Conservation (phyloP, 2,113 vertebrate genomes). For the Campylomormyrus tamandua region DNA sequence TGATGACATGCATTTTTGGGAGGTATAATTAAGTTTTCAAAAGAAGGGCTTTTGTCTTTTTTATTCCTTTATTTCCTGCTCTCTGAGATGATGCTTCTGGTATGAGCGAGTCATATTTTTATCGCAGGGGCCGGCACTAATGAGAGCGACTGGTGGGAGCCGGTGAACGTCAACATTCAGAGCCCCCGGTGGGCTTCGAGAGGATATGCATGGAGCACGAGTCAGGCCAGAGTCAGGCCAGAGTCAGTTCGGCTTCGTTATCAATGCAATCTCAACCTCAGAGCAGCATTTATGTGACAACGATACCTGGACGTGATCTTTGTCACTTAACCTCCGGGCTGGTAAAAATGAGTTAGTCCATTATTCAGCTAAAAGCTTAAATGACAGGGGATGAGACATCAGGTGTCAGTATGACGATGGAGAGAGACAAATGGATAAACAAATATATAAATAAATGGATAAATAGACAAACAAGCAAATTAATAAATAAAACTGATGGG, state of each 20-base stretch:
- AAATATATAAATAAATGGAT: too few species aligned
- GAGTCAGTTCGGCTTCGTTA: not conserved
- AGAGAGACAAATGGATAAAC: not conserved
- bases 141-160: not conserved
- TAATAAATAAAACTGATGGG: not conserved
- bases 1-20: conserved; percentile 38
- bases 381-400: not conserved
- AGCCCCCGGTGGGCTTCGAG: not conserved
- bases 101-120: not conserved
- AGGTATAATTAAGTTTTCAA: conserved; percentile 49
- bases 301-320: not conserved
- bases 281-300: not conserved
- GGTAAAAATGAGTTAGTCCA: not conserved
- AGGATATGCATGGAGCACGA: not conserved
- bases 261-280: not conserved
- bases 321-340: not conserved
- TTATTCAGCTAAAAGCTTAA: not conserved
- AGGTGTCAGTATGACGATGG: not conserved
- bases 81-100: not conserved
- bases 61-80: conserved; percentile 2
- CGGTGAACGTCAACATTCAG: not conserved
- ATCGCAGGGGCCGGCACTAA: not conserved
- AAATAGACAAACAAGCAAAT: not conserved
- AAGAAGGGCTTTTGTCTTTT: conserved; percentile 36
- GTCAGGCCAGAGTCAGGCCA: not conserved